These are phyloP conservation scores for Morpho helenor DNA, from an alignment of 2,888 invertebrate genomes.

Conservation along the genomic window DNA sequence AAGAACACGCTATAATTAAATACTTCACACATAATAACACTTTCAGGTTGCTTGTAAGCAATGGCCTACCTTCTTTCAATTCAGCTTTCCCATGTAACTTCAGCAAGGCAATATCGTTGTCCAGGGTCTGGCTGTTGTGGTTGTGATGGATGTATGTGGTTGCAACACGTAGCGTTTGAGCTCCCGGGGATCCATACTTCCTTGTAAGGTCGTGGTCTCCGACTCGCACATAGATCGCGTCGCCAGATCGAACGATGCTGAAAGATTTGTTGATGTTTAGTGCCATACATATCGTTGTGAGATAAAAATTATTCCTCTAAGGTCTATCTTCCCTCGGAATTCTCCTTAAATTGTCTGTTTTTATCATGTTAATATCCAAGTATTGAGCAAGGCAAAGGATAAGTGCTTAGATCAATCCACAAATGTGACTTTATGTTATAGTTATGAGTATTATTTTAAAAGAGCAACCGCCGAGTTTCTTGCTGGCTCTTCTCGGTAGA, in stretches of 20 bases:
- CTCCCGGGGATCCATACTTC: conserved; percentile 94
- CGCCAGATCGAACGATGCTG: conserved; percentile 95
- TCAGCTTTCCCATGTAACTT: conserved; percentile 94
- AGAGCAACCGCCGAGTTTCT: too few relatives aligned
- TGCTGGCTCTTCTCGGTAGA: too few relatives aligned
- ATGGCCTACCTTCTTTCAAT: conserved; percentile 85
- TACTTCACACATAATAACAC: background rate
- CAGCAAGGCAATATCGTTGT: conserved; percentile 95
- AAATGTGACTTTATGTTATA: too few relatives aligned
- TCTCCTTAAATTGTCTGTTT: too few relatives aligned
- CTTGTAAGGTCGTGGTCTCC: conserved; percentile 95
- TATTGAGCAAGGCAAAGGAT: too few relatives aligned
- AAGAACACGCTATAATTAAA: background rate
- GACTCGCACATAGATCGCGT: conserved; percentile 94
- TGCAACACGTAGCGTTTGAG: conserved; percentile 93
- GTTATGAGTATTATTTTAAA: too few relatives aligned
- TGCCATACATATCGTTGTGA: too few relatives aligned
- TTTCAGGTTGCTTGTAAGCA: background rate
- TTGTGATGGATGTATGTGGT: conserved; percentile 97
- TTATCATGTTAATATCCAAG: too few relatives aligned
- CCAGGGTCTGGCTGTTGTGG: conserved; percentile 95
- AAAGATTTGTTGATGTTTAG: conserved; percentile 25
- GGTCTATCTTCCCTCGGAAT: too few relatives aligned
- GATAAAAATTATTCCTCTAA: too few relatives aligned
- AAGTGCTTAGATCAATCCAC: too few relatives aligned